phyloP scores from a whole-genome alignment of 2,797 vertebrate genomes.

The Micromesistius poutassou region DNA sequence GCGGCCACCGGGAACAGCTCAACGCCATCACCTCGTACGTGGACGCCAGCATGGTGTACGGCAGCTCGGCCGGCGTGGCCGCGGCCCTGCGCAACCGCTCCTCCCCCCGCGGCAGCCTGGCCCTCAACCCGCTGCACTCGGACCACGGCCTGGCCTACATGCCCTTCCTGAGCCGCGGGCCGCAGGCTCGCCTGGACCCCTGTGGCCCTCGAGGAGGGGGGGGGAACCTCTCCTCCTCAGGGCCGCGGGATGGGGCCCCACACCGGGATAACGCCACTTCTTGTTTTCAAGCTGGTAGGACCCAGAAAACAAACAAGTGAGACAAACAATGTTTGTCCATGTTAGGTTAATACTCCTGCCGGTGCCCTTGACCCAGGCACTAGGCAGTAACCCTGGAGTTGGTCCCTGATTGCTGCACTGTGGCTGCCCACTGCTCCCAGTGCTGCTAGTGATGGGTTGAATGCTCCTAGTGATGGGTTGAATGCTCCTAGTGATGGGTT shows the following conservation, averaged over 20 bases:
- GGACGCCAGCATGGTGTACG: constrained; percentile 80
- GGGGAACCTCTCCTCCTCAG: constrained; percentile 29
- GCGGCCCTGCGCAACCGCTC: constrained; percentile 66
- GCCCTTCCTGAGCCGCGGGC: constrained; percentile 69
- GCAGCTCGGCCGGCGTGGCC: constrained; percentile 68
- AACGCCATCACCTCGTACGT: constrained; percentile 80
- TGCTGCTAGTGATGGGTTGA: too few relatives aligned
- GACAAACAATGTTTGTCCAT: too few relatives aligned
- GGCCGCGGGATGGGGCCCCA: constrained; percentile 13
- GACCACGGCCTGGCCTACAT: constrained; percentile 70
- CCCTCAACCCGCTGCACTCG: constrained; percentile 65
- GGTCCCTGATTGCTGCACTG: too few relatives aligned
- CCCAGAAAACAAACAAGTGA: not conserved
- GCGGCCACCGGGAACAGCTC: constrained; percentile 72
- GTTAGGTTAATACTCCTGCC: too few relatives aligned
- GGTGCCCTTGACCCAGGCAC: too few relatives aligned
- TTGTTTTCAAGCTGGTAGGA: constrained; percentile 77
- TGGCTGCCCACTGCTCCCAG: too few relatives aligned
- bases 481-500: too few relatives aligned
- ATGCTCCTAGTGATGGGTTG: too few relatives aligned
- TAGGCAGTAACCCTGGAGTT: too few relatives aligned
- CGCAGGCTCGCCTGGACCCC: constrained; percentile 68
- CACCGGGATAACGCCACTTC: constrained; percentile 62
- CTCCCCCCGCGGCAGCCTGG: constrained; percentile 65
- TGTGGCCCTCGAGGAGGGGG: constrained; percentile 64